Conservation (phyloP, 1,140 invertebrate genomes). For the Drosophila subpulchrella region DNA sequence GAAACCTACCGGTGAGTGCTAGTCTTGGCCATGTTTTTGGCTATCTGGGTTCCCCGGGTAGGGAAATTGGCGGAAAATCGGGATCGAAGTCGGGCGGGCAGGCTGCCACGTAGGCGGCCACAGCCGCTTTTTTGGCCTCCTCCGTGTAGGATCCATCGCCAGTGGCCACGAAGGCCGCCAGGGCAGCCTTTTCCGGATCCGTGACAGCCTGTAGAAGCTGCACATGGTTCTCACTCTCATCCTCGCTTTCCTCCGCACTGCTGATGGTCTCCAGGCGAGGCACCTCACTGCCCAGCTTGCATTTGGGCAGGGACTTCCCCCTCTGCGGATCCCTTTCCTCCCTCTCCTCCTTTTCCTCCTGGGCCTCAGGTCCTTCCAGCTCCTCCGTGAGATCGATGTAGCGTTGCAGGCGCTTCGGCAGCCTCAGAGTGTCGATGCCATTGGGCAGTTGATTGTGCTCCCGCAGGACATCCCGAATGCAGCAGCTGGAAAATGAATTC, state of each 20-base stretch:
- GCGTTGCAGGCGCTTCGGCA: constrained; percentile 87
- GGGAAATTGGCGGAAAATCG: constrained; percentile 25
- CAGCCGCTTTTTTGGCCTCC: constrained; percentile 60
- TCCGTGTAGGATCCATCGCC: constrained; percentile 48
- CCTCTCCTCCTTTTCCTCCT: not conserved
- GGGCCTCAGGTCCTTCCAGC: constrained; percentile 77
- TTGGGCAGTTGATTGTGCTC: constrained; percentile 89
- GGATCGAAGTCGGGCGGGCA: constrained; percentile 25
- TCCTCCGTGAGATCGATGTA: constrained; percentile 91
- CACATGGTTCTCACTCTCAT: constrained; percentile 66
- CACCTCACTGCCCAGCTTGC: constrained; percentile 28
- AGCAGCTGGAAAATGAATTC: constrained; percentile 85
- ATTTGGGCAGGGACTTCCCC: not conserved
- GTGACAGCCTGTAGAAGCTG: constrained; percentile 66
- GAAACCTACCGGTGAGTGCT: constrained; percentile 93
- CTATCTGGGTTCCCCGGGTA: constrained; percentile 38
- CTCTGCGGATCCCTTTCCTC: constrained; percentile 7
- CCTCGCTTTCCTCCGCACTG: constrained; percentile 57
- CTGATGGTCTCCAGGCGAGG: constrained; percentile 63
- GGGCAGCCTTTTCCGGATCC: constrained; percentile 67
- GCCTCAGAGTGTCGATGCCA: constrained; percentile 88
- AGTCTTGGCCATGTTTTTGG: not conserved
- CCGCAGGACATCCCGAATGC: constrained; percentile 88
- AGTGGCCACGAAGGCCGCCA: constrained; percentile 63
- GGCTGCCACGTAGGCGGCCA: constrained; percentile 54